phyloP scores from a whole-genome alignment of 2,113 vertebrate genomes.

The Lipotes vexillifer region DNA sequence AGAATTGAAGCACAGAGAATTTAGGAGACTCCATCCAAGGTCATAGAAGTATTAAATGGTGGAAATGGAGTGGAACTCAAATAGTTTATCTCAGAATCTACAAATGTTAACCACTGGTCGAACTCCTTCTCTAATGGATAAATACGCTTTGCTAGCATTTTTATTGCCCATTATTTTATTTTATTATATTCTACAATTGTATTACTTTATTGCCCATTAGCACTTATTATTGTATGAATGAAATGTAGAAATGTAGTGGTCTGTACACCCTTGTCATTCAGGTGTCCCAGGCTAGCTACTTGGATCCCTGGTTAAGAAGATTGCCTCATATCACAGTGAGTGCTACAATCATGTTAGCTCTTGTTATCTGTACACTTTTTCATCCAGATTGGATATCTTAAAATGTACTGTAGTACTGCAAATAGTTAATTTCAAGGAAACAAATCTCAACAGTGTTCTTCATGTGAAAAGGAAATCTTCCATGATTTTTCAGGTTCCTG shows the following conservation, averaged over 20 bases:
- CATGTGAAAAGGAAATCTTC: not conserved
- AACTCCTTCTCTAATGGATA: not conserved
- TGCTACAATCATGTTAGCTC: not conserved
- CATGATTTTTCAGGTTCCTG: not conserved
- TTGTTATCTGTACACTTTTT: not conserved
- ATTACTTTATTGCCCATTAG: not conserved
- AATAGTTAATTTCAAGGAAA: not conserved
- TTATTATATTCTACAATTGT: not conserved
- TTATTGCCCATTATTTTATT: not conserved
- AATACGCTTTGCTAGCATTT: not conserved
- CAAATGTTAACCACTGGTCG: not conserved
- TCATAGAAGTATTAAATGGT: not conserved
- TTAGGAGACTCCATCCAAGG: too few species aligned
- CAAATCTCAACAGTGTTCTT: not conserved
- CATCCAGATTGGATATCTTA: not conserved
- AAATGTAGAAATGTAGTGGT: not conserved
- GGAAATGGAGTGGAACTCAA: not conserved
- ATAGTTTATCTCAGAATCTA: not conserved
- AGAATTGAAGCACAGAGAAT: not conserved
- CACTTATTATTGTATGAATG: not conserved
- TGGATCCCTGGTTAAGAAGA: not conserved
- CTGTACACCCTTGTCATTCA: not conserved
- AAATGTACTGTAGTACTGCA: not conserved
- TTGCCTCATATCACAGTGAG: fast-evolving
- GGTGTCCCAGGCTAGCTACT: too few species aligned